phyloP scores from a whole-genome alignment of 1,140 invertebrate species.

The Popillia japonica region DNA sequence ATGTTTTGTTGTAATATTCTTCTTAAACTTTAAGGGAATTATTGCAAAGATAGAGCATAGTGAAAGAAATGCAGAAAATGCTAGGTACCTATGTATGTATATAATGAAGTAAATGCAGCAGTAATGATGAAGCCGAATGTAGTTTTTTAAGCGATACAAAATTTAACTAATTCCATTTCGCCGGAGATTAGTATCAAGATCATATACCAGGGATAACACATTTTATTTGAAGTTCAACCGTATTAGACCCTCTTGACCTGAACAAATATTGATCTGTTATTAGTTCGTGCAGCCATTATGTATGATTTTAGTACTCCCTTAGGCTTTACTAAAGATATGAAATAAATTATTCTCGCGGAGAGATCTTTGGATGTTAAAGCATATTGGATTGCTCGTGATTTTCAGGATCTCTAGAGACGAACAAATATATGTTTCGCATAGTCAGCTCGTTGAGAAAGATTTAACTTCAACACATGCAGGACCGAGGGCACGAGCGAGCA shows the following conservation, averaged over 20 bases:
- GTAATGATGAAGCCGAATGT: too few relatives aligned
- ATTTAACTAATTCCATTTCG: too few relatives aligned
- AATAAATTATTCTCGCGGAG: conserved; percentile 1
- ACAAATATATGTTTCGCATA: conserved; percentile 15
- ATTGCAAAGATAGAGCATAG: too few relatives aligned
- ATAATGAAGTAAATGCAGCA: too few relatives aligned
- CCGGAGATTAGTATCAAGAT: too few relatives aligned
- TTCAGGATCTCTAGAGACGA: neutral
- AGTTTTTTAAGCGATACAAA: too few relatives aligned
- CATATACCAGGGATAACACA: neutral
- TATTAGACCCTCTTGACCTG: neutral
- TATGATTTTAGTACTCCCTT: neutral
- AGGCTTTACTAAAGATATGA: neutral
- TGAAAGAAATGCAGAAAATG: too few relatives aligned
- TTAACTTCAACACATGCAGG: conserved; percentile 10
- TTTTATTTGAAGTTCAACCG: neutral
- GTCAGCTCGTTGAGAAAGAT: conserved; percentile 17
- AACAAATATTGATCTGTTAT: neutral
- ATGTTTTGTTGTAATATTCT: too few relatives aligned
- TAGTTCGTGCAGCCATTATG: neutral
- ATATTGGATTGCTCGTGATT: neutral
- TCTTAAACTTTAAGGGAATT: too few relatives aligned
- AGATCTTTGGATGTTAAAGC: neutral
- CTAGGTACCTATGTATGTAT: too few relatives aligned
- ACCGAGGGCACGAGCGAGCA: neutral